Conservation (phyloP, 2,797 vertebrate species). For the Propithecus deckenii region DNA sequence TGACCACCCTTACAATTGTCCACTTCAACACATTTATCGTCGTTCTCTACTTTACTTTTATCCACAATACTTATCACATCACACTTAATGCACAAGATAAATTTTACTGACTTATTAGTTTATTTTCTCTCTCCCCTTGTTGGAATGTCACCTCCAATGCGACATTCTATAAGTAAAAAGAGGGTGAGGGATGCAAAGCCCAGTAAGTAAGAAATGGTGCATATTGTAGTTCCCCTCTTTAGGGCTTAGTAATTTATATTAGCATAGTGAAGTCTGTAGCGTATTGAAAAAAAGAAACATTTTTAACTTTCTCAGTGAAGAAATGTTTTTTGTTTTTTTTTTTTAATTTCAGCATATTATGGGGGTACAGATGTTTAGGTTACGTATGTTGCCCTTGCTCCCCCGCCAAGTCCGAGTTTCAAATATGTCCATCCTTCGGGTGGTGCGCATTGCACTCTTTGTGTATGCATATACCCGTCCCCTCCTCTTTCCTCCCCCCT, state of each 20-base stretch:
- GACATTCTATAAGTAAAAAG: not conserved
- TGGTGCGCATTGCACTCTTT: no score
- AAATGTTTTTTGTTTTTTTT: not conserved
- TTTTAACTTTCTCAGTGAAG: not conserved
- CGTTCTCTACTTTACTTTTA: not conserved
- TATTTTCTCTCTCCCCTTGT: not conserved
- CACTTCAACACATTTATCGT: not conserved
- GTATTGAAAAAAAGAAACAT: not conserved
- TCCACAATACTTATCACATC: not conserved
- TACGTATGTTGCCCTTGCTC: no score
- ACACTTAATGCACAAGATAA: not conserved
- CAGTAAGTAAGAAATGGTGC: not conserved
- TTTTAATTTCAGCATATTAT: not conserved
- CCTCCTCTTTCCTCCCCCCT: no score
- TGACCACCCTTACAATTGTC: not conserved
- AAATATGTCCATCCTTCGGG: no score
- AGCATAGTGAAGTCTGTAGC: not conserved
- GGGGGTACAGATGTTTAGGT: no score
- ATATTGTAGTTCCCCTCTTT: not conserved
- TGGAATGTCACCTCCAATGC: not conserved
- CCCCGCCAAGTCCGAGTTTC: no score
- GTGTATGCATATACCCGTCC: no score
- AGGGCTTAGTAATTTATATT: not conserved
- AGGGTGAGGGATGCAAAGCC: not conserved
- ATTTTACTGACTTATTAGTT: not conserved